Conservation (phyloP, 2,113 vertebrate genomes). For the Orthochromis malagaraziensis region DNA sequence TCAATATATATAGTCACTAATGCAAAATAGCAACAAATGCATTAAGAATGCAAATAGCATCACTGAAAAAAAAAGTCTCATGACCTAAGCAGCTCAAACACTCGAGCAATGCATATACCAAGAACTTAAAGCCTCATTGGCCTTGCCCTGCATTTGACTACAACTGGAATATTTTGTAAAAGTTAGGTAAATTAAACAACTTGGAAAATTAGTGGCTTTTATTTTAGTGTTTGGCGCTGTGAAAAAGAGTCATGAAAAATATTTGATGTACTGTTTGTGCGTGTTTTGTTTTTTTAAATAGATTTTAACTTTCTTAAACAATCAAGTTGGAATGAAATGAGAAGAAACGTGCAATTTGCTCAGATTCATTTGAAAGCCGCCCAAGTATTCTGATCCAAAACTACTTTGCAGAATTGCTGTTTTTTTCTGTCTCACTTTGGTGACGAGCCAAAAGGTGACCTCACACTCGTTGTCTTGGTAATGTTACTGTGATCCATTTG, state of each 20-base stretch:
- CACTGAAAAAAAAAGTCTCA: not conserved
- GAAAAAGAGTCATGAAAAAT: not conserved
- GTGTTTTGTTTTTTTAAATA: not conserved
- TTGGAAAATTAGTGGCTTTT: not conserved
- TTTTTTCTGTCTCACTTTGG: not conserved
- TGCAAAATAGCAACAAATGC: not conserved
- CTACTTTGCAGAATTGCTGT: not conserved
- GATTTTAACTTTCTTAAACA: not conserved
- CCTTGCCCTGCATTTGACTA: not conserved
- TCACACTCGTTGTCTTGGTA: not conserved
- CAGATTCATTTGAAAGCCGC: not conserved
- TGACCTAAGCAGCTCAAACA: not conserved
- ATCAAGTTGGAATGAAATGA: not conserved
- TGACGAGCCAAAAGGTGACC: not conserved
- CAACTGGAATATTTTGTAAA: not conserved
- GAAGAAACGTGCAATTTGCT: not conserved
- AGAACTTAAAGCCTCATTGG: not conserved
- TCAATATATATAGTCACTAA: not conserved
- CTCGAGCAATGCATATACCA: not conserved
- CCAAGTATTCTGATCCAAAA: not conserved
- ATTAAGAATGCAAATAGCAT: not conserved
- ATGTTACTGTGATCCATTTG: not conserved
- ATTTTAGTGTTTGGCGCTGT: not conserved
- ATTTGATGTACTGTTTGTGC: accelerated
- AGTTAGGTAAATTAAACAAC: not conserved